A percentile compares a stretch with the other conserved stretches of the same genome.
Conservation (phyloP, 2,888 invertebrate species). For the Sarcophaga rosellei region DNA sequence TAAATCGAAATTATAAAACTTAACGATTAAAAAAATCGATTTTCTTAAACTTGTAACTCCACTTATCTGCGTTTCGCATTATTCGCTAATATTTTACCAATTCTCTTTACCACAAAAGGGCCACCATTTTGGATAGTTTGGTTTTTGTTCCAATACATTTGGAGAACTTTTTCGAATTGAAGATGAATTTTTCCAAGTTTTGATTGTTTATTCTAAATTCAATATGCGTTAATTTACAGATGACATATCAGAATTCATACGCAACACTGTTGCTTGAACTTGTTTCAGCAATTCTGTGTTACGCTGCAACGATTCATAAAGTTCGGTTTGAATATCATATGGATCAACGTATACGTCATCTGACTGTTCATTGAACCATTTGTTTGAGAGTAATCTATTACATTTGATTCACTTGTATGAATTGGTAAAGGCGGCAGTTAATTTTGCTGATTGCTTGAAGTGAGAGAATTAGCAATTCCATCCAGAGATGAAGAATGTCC, state of each 20-base stretch:
- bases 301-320: conserved; percentile 75
- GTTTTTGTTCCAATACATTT: conserved; percentile 44
- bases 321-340: conserved; percentile 84
- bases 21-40: no score
- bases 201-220: conserved; percentile 76
- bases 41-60: no score
- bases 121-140: conserved; percentile 83
- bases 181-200: conserved; percentile 73
- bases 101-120: conserved; percentile 81
- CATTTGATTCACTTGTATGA: conserved; percentile 9
- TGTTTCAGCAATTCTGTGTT: conserved; percentile 77
- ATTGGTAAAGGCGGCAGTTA: background rate
- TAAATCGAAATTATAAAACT: no score
- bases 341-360: conserved; percentile 91
- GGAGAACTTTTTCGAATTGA: conserved; percentile 8
- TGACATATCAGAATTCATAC: conserved; percentile 78
- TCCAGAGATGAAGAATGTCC: conserved; percentile 59
- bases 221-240: conserved; percentile 77
- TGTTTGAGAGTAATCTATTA: conserved; percentile 63
- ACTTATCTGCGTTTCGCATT: conserved; percentile 37
- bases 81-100: conserved; percentile 59
- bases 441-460: conserved; percentile 51
- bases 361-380: conserved; percentile 77
- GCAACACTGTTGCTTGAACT: conserved; percentile 76
- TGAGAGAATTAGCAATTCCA: conserved; percentile 42